These are phyloP conservation scores for Eulithis prunata DNA, from an alignment of 2,888 invertebrate genomes.

Conservation along the genomic window DNA sequence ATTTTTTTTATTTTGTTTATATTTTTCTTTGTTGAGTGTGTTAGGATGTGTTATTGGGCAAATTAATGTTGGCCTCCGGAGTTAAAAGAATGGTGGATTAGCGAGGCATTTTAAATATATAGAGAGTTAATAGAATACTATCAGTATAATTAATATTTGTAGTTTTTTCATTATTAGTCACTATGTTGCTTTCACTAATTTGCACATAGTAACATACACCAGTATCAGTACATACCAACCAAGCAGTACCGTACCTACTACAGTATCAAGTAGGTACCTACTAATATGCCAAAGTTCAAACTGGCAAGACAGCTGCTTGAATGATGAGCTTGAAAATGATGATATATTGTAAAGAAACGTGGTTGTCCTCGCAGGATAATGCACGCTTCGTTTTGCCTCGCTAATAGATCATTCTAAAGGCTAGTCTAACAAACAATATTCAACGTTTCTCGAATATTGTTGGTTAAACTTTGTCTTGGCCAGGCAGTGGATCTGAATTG, in stretches of 20 bases:
- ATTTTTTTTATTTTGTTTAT: conserved; percentile 31
- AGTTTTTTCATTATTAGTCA: neutral
- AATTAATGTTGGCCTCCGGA: conserved; percentile 33
- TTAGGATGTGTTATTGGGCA: conserved; percentile 28
- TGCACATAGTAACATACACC: too few relatives aligned
- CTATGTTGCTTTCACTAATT: too few relatives aligned
- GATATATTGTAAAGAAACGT: too few relatives aligned
- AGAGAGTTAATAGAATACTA: neutral
- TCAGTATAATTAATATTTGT: neutral
- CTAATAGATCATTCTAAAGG: conserved; percentile 8
- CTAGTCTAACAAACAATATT: conserved; percentile 8
- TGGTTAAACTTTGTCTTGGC: conserved; percentile 13
- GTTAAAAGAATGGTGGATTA: conserved; percentile 19
- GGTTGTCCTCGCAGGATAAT: too few relatives aligned
- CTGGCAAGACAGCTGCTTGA: too few relatives aligned
- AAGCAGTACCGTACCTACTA: too few relatives aligned
- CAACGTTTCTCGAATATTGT: conserved; percentile 12
- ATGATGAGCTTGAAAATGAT: too few relatives aligned
- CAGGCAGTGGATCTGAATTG: conserved; percentile 28
- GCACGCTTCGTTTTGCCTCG: neutral
- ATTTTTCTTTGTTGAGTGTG: conserved; percentile 30
- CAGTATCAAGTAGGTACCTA: too few relatives aligned
- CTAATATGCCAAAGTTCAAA: too few relatives aligned
- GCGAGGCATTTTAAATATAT: conserved; percentile 1
- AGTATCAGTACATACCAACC: too few relatives aligned